Conservation (phyloP, 2,113 vertebrate genomes). For the Ptilorrhoa leucosticta region DNA sequence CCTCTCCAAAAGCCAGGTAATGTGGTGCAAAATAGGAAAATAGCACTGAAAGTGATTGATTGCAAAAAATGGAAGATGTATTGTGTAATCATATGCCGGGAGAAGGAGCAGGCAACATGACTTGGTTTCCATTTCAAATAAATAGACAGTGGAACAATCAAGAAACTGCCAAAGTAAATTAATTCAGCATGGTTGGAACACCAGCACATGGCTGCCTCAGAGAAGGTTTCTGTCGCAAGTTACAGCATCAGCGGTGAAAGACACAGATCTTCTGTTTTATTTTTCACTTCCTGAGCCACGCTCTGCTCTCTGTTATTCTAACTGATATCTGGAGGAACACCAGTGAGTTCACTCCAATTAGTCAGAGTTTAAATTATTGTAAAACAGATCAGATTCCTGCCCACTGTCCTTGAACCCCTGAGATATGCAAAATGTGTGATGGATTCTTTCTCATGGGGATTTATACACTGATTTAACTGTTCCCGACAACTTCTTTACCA, state of each 20-base stretch:
- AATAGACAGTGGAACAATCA: conserved; percentile 74
- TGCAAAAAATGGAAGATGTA: conserved; percentile 53
- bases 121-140: conserved; percentile 81
- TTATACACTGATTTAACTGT: conserved; percentile 50
- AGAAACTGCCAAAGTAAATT: conserved; percentile 76
- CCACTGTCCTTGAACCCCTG: conserved; percentile 23
- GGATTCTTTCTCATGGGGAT: conserved; percentile 27
- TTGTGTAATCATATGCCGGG: conserved; percentile 26
- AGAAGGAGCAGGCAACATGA: conserved; percentile 57
- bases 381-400: conserved; percentile 20
- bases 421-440: conserved; percentile 38
- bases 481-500: conserved; percentile 9
- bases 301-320: conserved; percentile 34
- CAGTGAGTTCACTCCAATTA: conserved; percentile 17
- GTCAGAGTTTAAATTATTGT: not conserved
- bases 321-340: not conserved
- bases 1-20: conserved; percentile 1
- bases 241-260: conserved; percentile 41
- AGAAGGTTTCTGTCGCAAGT: conserved; percentile 44
- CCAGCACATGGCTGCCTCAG: conserved; percentile 54
- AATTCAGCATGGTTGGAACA: conserved; percentile 78
- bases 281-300: conserved; percentile 63
- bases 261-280: conserved; percentile 65
- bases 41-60: conserved; percentile 65
- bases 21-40: conserved; percentile 10